These are phyloP conservation scores for Coenobita brevimanus DNA, from an alignment of 1,140 invertebrate species.

Conservation along the genomic window DNA sequence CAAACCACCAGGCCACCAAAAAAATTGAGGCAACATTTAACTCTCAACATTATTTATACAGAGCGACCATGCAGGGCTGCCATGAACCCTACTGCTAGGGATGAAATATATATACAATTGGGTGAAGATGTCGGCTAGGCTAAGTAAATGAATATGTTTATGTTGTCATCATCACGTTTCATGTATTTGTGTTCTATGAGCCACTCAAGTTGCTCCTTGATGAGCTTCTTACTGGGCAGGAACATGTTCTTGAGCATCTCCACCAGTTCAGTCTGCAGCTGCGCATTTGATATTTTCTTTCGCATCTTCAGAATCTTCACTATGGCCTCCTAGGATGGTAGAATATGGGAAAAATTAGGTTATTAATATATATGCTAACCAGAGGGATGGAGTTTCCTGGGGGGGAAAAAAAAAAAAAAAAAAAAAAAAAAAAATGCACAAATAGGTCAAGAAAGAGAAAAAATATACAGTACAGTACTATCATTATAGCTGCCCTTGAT, in stretches of 20 bases:
- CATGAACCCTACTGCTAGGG: neutral
- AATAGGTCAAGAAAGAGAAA: no score
- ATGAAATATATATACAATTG: neutral
- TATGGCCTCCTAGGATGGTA: conserved; percentile 90
- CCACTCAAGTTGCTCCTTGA: conserved; percentile 99
- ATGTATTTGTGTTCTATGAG: conserved; percentile 99
- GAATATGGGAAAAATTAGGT: neutral
- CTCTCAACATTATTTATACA: neutral
- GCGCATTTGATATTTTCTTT: conserved; percentile 93
- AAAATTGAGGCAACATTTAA: no score
- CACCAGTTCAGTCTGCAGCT: conserved; percentile 95
- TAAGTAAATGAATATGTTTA: conserved; percentile 98
- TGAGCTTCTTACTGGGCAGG: conserved; percentile 98
- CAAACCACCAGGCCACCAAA: no score
- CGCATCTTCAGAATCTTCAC: conserved; percentile 99
- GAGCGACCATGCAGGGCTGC: neutral
- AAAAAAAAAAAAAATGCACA: no score
- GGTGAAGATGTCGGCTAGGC: conserved; percentile 77
- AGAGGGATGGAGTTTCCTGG: neutral
- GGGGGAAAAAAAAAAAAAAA: no score
- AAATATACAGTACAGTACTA: no score
- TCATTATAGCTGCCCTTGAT: no score
- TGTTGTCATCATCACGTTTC: conserved; percentile 95
- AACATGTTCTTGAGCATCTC: conserved; percentile 99
- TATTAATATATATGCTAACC: neutral